A percentile compares a stretch with the other conserved stretches of the same genome.
Evolutionary conservation across 2,888 invertebrate species (phyloP).

Genomic region (Patella depressa): DNA sequence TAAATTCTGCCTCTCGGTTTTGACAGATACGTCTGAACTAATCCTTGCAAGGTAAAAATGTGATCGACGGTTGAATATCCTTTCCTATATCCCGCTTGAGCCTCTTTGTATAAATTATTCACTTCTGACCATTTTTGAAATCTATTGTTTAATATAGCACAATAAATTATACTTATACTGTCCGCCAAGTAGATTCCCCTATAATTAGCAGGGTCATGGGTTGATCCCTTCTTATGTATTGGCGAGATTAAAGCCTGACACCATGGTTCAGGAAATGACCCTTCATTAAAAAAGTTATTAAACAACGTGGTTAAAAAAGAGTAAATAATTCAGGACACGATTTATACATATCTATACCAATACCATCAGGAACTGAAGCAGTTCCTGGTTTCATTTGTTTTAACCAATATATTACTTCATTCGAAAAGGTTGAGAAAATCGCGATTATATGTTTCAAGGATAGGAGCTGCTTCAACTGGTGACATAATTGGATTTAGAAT

Average conservation of each 20-base stretch:
- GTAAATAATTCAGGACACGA: background rate
- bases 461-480: background rate
- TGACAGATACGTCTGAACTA: background rate
- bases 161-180: background rate
- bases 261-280: background rate
- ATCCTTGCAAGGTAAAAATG: background rate
- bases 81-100: background rate
- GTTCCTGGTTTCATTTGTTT: conserved; percentile 7
- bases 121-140: background rate
- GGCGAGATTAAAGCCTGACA: background rate
- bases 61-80: background rate
- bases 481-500: background rate
- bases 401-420: background rate
- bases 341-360: background rate
- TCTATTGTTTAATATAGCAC: background rate
- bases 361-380: background rate
- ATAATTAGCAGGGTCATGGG: background rate
- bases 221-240: background rate
- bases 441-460: background rate
- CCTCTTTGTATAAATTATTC: conserved; percentile 1
- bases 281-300: background rate
- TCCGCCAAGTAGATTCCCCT: background rate
- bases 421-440: background rate
- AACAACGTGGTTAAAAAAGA: background rate
- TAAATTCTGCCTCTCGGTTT: background rate